Conservation (phyloP, 2,797 vertebrate species). For the Propithecus deckenii region DNA sequence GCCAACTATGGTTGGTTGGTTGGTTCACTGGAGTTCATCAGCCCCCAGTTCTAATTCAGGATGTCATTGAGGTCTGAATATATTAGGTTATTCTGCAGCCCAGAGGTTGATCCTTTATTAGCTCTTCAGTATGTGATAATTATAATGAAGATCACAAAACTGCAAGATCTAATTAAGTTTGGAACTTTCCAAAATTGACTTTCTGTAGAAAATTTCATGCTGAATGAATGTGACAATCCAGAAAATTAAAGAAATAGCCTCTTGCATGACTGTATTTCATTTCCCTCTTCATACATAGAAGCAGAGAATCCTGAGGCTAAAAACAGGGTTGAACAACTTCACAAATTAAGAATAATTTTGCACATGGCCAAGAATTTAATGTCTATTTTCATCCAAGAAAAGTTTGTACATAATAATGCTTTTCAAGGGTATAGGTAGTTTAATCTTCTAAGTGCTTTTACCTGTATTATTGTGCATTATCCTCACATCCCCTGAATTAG, state of each 20-base stretch:
- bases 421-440: not conserved
- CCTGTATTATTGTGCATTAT: not conserved
- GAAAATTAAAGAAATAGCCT: slow-evolving; percentile 80
- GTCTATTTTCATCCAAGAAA: slow-evolving; percentile 49
- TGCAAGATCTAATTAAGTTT: slow-evolving; percentile 82
- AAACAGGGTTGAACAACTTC: slow-evolving; percentile 70
- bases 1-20: slow-evolving; percentile 18
- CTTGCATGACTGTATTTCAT: slow-evolving; percentile 79
- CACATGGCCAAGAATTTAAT: slow-evolving; percentile 70
- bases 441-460: slow-evolving; percentile 12
- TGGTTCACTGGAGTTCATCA: slow-evolving; percentile 52
- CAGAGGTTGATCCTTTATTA: slow-evolving; percentile 78
- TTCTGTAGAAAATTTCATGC: slow-evolving; percentile 80
- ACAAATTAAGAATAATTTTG: slow-evolving; percentile 74
- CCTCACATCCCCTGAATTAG: not conserved
- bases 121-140: slow-evolving; percentile 77
- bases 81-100: slow-evolving; percentile 70
- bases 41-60: slow-evolving; percentile 43
- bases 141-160: slow-evolving; percentile 81
- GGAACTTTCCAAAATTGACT: slow-evolving; percentile 80
- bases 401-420: slow-evolving; percentile 45
- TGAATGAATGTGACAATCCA: slow-evolving; percentile 80
- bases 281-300: slow-evolving; percentile 56
- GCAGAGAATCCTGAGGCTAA: slow-evolving; percentile 62
- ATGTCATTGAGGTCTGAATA: slow-evolving; percentile 68